Base-by-base conservation (phyloP, 2,888 invertebrate genomes). In the Vanessa cardui region DNA sequence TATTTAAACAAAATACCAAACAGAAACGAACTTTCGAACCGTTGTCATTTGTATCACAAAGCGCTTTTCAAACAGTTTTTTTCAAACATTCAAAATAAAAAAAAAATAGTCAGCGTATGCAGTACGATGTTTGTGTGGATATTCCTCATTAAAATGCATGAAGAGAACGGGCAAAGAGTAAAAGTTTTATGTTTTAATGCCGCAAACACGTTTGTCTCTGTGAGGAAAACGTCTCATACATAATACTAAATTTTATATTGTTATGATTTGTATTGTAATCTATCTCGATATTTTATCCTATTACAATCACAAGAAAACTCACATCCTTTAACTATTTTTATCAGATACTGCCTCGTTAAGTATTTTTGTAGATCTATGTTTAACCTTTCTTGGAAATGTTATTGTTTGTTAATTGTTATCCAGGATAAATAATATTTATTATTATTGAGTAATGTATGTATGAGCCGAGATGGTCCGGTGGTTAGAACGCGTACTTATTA, bases 101-200 rank as follows among this genome's bases (percentile, higher is more conserved):
- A 68, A 72, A 73, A 71, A 72, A 65, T 49, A n/a, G 46, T 21
- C 59, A 68, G 33, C 64, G 66, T 69, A 71, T 71, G 71, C 69
- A 71, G 71, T 62, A 66, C 69, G 59, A 68, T 72, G 72, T 73
- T 73, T 69, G 73, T 68, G 63, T 69, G 67, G 71, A 69, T 66
- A 64, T 62, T 68, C 68, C 83, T 89, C 88, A 89, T 89, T 89
- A 89, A 89, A 90, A 90, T 90, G 87, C 84, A 89, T 87, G 88
- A 84, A 83, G 77, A 81, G 80, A 71, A 77, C 79, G 56, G 66
- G 61, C 69, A 73, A 64, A 71, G 65, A 66, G 54, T 62, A 60
- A 65, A 62, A 65, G 64, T 63, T 69, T 68, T 64, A 50, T 60
- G 77, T 72, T 79, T 77, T 69, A 62, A 74, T 75, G 65, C 74